Evolutionary conservation across 2,797 vertebrate genomes (phyloP).

Genomic region (Knipowitschia caucasica): DNA sequence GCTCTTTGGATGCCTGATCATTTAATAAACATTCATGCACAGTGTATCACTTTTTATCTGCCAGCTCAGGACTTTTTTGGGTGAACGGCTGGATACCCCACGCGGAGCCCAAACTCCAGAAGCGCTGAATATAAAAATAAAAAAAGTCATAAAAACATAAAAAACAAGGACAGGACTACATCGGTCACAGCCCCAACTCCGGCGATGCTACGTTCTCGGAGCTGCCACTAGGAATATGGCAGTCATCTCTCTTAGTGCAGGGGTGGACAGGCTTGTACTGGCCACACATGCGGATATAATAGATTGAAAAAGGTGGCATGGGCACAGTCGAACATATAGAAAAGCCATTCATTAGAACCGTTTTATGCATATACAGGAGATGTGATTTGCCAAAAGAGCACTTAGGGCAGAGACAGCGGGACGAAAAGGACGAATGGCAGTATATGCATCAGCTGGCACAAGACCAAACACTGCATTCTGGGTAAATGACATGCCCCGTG

Average conservation of each 20-base stretch:
- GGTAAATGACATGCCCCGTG: constrained; percentile 36
- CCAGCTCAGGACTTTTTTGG: constrained; percentile 34
- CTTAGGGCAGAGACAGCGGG: constrained; percentile 23
- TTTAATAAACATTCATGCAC: constrained; percentile 41
- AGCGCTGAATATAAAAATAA: constrained; percentile 7
- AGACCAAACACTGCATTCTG: constrained; percentile 33
- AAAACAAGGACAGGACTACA: constrained; percentile 15
- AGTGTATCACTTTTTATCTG: constrained; percentile 42
- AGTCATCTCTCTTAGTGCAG: constrained; percentile 59
- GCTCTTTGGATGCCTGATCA: constrained; percentile 30
- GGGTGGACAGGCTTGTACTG: constrained; percentile 11
- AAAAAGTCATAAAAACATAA: constrained; percentile 9
- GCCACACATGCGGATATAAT: neutral
- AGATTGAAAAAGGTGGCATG: neutral
- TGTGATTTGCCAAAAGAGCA: constrained; percentile 33
- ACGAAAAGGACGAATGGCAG: constrained; percentile 31
- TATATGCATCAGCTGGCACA: constrained; percentile 33
- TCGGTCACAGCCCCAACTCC: constrained; percentile 23
- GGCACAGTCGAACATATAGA: constrained; percentile 22
- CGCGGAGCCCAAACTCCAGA: constrained; percentile 13
- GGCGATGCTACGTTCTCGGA: constrained; percentile 32
- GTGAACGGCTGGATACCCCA: neutral
- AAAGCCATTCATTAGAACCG: constrained; percentile 27
- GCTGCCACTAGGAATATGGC: constrained; percentile 61
- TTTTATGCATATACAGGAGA: constrained; percentile 5